phyloP scores from a whole-genome alignment of 2,113 vertebrate genomes.

The Barnardius zonarius region DNA sequence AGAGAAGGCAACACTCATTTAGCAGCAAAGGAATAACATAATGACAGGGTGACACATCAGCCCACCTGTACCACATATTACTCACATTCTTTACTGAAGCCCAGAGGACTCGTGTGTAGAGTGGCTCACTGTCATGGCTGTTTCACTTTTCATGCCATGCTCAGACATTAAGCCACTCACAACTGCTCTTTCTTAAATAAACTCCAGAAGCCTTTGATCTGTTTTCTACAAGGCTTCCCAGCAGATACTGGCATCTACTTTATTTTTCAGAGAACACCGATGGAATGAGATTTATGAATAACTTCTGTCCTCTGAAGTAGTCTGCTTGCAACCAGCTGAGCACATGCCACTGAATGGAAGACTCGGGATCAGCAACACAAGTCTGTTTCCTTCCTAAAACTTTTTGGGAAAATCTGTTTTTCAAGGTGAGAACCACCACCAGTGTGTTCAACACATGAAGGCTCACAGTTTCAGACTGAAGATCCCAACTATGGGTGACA shows the following conservation, averaged over 20 bases:
- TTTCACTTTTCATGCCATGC: constrained; percentile 38
- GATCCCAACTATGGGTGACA: not conserved
- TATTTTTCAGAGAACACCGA: constrained; percentile 20
- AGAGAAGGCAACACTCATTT: not conserved
- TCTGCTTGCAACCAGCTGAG: constrained; percentile 33
- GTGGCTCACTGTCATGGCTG: not conserved
- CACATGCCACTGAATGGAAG: not conserved
- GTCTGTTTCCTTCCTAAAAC: not conserved
- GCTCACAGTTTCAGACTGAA: not conserved
- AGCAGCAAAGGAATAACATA: not conserved
- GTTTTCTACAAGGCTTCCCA: constrained; percentile 22
- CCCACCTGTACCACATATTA: constrained; percentile 17
- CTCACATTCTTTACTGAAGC: constrained; percentile 27
- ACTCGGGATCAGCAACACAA: not conserved
- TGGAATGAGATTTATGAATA: constrained; percentile 55
- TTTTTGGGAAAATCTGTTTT: not conserved
- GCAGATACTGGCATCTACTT: constrained; percentile 45
- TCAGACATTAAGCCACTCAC: constrained; percentile 49
- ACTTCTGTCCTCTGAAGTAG: constrained; percentile 38
- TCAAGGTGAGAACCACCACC: not conserved
- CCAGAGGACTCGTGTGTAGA: not conserved
- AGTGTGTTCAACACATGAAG: not conserved
- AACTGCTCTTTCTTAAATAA: constrained; percentile 62
- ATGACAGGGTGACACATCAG: not conserved
- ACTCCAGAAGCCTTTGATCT: constrained; percentile 52